A percentile compares a stretch with the other conserved stretches of the same genome.
phyloP scores from a whole-genome alignment of 2,888 invertebrate species.

The Lasioglossum marginatum region DNA sequence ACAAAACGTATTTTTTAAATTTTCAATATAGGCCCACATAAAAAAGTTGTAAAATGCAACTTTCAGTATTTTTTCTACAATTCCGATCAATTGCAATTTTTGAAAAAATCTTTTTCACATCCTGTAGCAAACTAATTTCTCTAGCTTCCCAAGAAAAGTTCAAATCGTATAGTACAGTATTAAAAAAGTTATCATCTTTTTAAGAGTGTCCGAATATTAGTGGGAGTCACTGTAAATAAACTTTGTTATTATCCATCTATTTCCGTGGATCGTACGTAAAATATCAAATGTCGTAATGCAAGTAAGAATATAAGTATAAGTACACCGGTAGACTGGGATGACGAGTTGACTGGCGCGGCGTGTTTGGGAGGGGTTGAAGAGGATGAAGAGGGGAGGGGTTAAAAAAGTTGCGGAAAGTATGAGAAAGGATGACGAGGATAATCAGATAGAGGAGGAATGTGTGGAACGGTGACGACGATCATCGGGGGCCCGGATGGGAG shows the following conservation, averaged over 20 bases:
- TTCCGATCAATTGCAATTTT: too few relatives aligned
- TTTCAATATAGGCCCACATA: too few relatives aligned
- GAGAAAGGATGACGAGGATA: conserved; percentile 20
- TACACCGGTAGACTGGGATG: background rate
- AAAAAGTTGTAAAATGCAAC: too few relatives aligned
- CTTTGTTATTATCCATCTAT: background rate
- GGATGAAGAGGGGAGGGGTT: background rate
- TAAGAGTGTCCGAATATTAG: too few relatives aligned
- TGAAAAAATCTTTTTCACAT: too few relatives aligned
- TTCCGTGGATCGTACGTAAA: background rate
- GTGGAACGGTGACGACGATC: conserved; percentile 13
- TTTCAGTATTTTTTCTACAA: too few relatives aligned
- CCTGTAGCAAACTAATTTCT: too few relatives aligned
- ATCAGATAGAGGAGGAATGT: conserved; percentile 17
- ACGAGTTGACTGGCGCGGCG: background rate
- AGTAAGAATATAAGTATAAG: background rate
- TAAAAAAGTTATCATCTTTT: too few relatives aligned
- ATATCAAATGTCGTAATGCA: background rate
- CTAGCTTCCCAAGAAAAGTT: too few relatives aligned
- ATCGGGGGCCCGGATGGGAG: conserved; percentile 8
- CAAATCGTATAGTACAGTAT: too few relatives aligned
- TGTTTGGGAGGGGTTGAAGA: background rate
- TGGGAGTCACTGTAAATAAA: too few relatives aligned
- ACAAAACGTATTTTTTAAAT: too few relatives aligned
- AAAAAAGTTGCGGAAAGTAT: background rate